Evolutionary conservation across 2,888 invertebrate species (phyloP).

Genomic region (Melinaea menophilus): DNA sequence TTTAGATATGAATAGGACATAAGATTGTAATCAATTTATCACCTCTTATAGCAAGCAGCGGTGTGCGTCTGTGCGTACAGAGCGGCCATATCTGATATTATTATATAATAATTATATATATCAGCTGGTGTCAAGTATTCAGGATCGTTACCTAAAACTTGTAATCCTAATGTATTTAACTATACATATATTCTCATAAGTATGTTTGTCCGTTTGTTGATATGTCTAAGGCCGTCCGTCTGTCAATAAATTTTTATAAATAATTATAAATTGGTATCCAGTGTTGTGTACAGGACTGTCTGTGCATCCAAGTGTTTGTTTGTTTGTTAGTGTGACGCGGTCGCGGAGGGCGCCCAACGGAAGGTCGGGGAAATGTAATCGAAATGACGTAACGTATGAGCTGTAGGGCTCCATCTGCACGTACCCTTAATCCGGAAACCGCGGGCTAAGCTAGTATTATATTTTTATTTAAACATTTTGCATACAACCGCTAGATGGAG

Average conservation of each 20-base stretch:
- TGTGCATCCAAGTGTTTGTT: constrained; percentile 23
- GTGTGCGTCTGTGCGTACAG: too few relatives aligned
- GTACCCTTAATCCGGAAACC: not conserved
- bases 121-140: not conserved
- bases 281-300: not conserved
- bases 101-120: not conserved
- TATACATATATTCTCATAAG: not conserved
- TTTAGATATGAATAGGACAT: too few relatives aligned
- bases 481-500: not conserved
- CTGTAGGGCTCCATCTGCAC: constrained; percentile 27
- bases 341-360: constrained; percentile 33
- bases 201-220: constrained; percentile 9
- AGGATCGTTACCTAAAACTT: not conserved
- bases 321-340: constrained; percentile 40
- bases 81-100: not conserved
- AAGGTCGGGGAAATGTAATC: constrained; percentile 36
- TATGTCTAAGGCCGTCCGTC: not conserved
- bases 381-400: constrained; percentile 20
- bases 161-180: not conserved
- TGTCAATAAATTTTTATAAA: not conserved
- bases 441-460: not conserved
- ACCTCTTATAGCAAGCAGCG: too few relatives aligned
- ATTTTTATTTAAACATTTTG: not conserved
- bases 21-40: too few relatives aligned
- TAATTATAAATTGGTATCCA: too few relatives aligned